Conservation (phyloP, 2,888 invertebrate species). For the Ariolimax columbianus region DNA sequence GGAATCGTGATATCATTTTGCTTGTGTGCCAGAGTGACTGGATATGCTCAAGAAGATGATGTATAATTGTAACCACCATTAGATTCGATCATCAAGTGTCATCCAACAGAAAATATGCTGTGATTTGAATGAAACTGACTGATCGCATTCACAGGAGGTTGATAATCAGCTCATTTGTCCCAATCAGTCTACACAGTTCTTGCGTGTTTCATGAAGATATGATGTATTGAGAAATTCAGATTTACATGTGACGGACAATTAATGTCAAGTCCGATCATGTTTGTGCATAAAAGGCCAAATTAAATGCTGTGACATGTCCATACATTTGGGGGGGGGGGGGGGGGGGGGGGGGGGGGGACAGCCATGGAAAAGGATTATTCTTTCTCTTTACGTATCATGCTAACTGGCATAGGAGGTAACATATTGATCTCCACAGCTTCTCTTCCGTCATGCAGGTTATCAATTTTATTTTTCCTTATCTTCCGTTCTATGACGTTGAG, state of each 20-base stretch:
- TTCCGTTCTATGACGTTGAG: too few relatives aligned
- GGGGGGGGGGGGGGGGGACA: too few relatives aligned
- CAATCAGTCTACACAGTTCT: not conserved
- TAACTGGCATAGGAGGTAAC: too few relatives aligned
- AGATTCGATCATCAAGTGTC: not conserved
- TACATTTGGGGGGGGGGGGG: too few relatives aligned
- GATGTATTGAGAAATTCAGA: not conserved
- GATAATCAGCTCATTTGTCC: too few relatives aligned
- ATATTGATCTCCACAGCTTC: too few relatives aligned
- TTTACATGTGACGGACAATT: not conserved
- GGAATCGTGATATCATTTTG: constrained; percentile 70
- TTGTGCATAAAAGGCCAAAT: not conserved
- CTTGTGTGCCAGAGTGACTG: constrained; percentile 66
- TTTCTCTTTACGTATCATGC: too few relatives aligned
- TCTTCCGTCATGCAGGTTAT: too few relatives aligned
- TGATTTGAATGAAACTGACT: constrained; percentile 22
- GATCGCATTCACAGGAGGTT: not conserved
- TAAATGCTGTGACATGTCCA: not conserved
- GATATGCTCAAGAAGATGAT: constrained; percentile 61
- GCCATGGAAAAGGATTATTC: too few relatives aligned
- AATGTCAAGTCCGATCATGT: not conserved
- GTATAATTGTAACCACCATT: constrained; percentile 58
- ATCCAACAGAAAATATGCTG: constrained; percentile 6
- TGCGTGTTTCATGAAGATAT: not conserved
- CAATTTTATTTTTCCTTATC: too few relatives aligned